Percentiles rank a stretch among this genome's conserved stretches.
Evolutionary conservation across 1,140 invertebrate species (phyloP).

Genomic region (Philotrypesis tridentata): DNA sequence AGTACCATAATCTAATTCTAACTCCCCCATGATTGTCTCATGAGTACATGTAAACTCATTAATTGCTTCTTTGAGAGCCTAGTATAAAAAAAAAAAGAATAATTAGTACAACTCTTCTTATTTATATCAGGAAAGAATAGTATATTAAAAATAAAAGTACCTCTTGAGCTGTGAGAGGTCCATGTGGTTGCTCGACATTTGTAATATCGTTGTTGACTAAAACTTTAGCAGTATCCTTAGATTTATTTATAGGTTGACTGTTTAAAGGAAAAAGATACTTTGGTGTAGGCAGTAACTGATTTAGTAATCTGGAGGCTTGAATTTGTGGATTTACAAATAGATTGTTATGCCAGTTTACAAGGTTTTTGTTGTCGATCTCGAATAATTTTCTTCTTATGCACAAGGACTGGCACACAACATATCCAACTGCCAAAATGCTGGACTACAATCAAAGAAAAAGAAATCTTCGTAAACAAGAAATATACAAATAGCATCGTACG

Average conservation of each 20-base stretch:
- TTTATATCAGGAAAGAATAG: no score
- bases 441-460: slow-evolving; percentile 58
- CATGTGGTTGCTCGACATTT: slow-evolving; percentile 47
- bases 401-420: slow-evolving; percentile 57
- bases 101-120: background rate
- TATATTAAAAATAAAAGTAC: slow-evolving; percentile 46
- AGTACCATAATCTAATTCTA: slow-evolving; percentile 67
- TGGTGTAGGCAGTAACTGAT: slow-evolving; percentile 53
- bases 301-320: slow-evolving; percentile 48
- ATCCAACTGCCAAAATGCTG: slow-evolving; percentile 58
- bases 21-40: slow-evolving; percentile 62
- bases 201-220: background rate
- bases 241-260: slow-evolving; percentile 30
- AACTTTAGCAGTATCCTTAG: slow-evolving; percentile 10
- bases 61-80: slow-evolving; percentile 62
- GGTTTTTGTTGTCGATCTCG: slow-evolving; percentile 46
- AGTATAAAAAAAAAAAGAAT: slow-evolving; percentile 13
- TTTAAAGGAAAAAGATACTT: slow-evolving; percentile 56
- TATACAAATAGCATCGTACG: background rate
- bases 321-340: slow-evolving; percentile 46
- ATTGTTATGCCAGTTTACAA: slow-evolving; percentile 34
- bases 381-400: slow-evolving; percentile 50
- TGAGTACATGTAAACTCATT: slow-evolving; percentile 60
- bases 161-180: slow-evolving; percentile 65
- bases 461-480: background rate